Conservation (phyloP, 2,797 vertebrate species). For the Parotocinclus haroldoi region DNA sequence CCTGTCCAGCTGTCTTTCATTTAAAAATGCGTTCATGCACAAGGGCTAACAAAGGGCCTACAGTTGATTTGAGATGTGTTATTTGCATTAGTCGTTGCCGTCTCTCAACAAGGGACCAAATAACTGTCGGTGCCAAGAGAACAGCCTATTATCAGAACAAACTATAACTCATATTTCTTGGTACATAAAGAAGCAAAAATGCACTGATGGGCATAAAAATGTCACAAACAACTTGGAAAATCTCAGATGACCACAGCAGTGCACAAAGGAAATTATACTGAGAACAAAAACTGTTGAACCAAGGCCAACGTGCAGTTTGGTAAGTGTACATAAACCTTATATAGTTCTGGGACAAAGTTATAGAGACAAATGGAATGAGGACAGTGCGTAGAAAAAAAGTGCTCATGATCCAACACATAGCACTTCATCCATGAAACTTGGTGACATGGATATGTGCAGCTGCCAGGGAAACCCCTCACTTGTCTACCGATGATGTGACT, state of each 20-base stretch:
- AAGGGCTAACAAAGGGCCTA: neutral
- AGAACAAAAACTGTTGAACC: slow-evolving; percentile 1
- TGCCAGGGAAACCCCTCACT: slow-evolving; percentile 12
- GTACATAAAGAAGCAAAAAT: neutral
- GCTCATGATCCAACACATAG: slow-evolving; percentile 1
- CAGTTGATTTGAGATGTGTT: neutral
- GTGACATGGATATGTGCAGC: slow-evolving; percentile 1
- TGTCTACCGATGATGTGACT: slow-evolving; percentile 15
- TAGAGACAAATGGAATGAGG: neutral
- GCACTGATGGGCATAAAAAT: slow-evolving; percentile 1
- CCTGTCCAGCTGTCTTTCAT: neutral
- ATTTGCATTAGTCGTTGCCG: neutral
- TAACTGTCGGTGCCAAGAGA: neutral
- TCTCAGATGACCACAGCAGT: neutral
- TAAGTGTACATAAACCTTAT: neutral
- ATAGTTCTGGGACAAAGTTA: neutral
- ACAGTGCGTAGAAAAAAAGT: slow-evolving; percentile 5
- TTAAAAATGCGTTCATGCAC: neutral
- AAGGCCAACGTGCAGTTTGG: neutral
- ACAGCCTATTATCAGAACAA: neutral
- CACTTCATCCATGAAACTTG: slow-evolving; percentile 19
- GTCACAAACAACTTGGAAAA: neutral
- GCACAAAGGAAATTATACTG: neutral
- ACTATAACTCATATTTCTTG: too few relatives aligned
- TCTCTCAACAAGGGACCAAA: neutral